phyloP scores from a whole-genome alignment of 1,140 invertebrate species.

The Artemia franciscana region DNA sequence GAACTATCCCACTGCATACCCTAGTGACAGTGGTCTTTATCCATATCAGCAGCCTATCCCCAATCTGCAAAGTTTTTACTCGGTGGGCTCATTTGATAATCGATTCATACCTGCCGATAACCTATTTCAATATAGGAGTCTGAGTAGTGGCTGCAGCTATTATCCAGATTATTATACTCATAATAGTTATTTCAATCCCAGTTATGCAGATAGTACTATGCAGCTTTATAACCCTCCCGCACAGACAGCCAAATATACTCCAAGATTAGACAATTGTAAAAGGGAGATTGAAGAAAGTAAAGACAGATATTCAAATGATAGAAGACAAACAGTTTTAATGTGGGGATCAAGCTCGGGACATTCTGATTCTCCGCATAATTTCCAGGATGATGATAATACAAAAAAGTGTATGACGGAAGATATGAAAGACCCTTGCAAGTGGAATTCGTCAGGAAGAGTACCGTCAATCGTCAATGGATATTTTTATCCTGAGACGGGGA shows the following conservation, averaged over 20 bases:
- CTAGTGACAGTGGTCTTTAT: background rate
- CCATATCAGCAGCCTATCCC: constrained; percentile 25
- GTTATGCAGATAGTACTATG: constrained; percentile 12
- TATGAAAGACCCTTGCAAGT: constrained; percentile 12
- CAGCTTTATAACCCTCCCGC: constrained; percentile 25
- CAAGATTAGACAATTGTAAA: constrained; percentile 7
- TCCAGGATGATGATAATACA: constrained; percentile 23
- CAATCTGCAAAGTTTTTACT: background rate
- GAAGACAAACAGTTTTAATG: constrained; percentile 61
- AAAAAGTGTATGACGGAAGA: constrained; percentile 21
- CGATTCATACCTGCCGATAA: constrained; percentile 53
- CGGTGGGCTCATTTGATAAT: constrained; percentile 38
- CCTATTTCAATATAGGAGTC: constrained; percentile 55
- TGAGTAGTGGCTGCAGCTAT: constrained; percentile 30
- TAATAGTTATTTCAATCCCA: constrained; percentile 40
- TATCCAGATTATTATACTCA: constrained; percentile 45
- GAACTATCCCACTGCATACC: constrained; percentile 4
- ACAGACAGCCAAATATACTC: constrained; percentile 18
- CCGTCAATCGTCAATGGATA: constrained; percentile 17
- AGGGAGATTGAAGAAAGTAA: too few species aligned
- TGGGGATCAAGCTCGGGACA: constrained; percentile 30
- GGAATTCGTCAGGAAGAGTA: constrained; percentile 13
- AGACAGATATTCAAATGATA: constrained; percentile 18
- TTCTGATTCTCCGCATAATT: background rate
- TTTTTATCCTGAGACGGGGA: constrained; percentile 8